Evolutionary conservation across 2,888 invertebrate species (phyloP).

Genomic region (Chrysotoxum bicinctum): DNA sequence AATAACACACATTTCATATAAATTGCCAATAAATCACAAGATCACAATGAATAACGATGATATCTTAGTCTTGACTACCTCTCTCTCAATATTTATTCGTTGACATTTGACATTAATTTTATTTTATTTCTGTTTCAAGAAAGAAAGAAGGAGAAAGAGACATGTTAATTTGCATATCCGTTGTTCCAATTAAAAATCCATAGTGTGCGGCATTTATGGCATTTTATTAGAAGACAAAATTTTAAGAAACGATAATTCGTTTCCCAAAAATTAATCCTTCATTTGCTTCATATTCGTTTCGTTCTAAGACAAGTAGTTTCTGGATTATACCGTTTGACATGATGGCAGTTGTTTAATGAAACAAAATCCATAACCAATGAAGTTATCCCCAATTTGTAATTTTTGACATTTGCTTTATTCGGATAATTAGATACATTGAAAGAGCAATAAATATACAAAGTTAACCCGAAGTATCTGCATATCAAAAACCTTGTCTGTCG

Average conservation of each 20-base stretch:
- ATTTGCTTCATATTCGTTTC: slow-evolving; percentile 14
- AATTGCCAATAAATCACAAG: slow-evolving; percentile 31
- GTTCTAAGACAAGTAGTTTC: slow-evolving; percentile 49
- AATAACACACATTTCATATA: slow-evolving; percentile 33
- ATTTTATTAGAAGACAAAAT: slow-evolving; percentile 7
- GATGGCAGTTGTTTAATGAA: slow-evolving; percentile 6
- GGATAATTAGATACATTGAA: background rate
- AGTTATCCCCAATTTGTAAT: slow-evolving; percentile 1
- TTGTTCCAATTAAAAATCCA: slow-evolving; percentile 41
- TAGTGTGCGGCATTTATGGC: slow-evolving; percentile 39
- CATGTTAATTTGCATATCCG: slow-evolving; percentile 50
- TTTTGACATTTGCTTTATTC: slow-evolving; percentile 23
- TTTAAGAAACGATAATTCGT: slow-evolving; percentile 37
- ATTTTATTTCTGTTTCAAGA: too few species aligned
- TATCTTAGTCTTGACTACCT: background rate
- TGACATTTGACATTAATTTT: slow-evolving; percentile 25
- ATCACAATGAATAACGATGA: slow-evolving; percentile 31
- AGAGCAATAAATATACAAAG: background rate
- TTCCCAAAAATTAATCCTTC: background rate
- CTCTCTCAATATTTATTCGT: slow-evolving; percentile 5
- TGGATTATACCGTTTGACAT: slow-evolving; percentile 42
- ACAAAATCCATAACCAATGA: background rate
- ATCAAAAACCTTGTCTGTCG: too few species aligned
- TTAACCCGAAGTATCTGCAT: slow-evolving; percentile 28
- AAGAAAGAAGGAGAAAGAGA: background rate